Evolutionary conservation across 2,888 invertebrate genomes (phyloP).

Genomic region (Acheta domesticus): DNA sequence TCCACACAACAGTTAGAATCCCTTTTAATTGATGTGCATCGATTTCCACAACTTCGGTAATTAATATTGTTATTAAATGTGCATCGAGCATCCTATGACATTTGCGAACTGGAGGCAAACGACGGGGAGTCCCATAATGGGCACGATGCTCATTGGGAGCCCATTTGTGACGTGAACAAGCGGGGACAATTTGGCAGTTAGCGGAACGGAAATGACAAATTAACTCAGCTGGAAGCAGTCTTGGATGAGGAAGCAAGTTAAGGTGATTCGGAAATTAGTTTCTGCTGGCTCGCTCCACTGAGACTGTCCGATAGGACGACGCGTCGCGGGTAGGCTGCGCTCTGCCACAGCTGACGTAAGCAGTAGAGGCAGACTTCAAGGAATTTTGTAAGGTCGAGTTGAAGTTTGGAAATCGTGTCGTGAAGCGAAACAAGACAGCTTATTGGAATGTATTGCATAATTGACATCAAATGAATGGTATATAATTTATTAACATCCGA

Average conservation of each 20-base stretch:
- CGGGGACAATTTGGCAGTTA: conserved; percentile 4
- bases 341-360: no score
- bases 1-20: no score
- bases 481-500: no score
- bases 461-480: no score
- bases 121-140: background rate
- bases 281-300: background rate
- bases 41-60: background rate
- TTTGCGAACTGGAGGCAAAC: background rate
- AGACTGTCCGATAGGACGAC: background rate
- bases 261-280: conserved; percentile 18
- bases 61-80: background rate
- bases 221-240: conserved; percentile 18
- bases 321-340: background rate
- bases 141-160: background rate
- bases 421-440: no score
- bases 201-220: conserved; percentile 18
- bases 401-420: no score
- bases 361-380: no score
- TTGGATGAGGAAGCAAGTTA: conserved; percentile 18
- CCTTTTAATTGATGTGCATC: background rate
- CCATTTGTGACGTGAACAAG: conserved; percentile 9
- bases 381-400: no score
- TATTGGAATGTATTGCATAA: no score
- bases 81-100: background rate